Conservation (phyloP, 2,797 vertebrate species). For the Pelodytes ibericus region DNA sequence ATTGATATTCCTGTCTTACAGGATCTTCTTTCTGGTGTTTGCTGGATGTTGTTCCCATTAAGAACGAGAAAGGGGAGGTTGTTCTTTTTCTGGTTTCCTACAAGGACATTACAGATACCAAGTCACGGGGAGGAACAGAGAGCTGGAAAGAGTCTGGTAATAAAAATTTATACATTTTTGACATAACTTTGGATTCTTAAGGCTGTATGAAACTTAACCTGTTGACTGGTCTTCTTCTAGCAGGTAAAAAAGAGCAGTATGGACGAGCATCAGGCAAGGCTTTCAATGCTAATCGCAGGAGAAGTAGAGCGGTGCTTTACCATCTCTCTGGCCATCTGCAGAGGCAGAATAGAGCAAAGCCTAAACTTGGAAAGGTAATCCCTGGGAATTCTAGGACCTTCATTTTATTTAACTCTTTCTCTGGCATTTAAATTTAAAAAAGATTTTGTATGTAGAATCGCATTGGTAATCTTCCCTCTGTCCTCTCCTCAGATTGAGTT, state of each 20-base stretch:
- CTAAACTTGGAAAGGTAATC: slow-evolving; percentile 69
- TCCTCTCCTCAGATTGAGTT: no score
- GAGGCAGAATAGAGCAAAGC: slow-evolving; percentile 70
- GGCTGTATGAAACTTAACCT: not conserved
- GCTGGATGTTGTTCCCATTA: slow-evolving; percentile 74
- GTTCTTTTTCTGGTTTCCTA: slow-evolving; percentile 73
- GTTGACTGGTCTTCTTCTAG: slow-evolving; percentile 33
- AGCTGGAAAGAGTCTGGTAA: slow-evolving; percentile 69
- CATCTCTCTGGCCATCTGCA: slow-evolving; percentile 72
- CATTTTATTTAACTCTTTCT: no score
- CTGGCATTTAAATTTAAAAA: no score
- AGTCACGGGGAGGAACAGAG: slow-evolving; percentile 63
- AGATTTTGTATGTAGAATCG: no score
- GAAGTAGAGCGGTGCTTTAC: slow-evolving; percentile 72
- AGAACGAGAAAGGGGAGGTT: slow-evolving; percentile 74
- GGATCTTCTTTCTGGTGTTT: slow-evolving; percentile 72
- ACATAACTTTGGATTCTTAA: not conserved
- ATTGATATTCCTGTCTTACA: slow-evolving; percentile 29
- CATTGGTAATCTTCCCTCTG: no score
- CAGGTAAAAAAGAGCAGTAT: slow-evolving; percentile 65
- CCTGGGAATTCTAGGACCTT: not conserved
- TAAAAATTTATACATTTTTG: not conserved
- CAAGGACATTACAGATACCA: slow-evolving; percentile 73
- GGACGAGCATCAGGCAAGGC: slow-evolving; percentile 62
- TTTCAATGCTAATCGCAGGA: slow-evolving; percentile 69